phyloP scores from a whole-genome alignment of 1,140 invertebrate species.

The Drosophila melanica region DNA sequence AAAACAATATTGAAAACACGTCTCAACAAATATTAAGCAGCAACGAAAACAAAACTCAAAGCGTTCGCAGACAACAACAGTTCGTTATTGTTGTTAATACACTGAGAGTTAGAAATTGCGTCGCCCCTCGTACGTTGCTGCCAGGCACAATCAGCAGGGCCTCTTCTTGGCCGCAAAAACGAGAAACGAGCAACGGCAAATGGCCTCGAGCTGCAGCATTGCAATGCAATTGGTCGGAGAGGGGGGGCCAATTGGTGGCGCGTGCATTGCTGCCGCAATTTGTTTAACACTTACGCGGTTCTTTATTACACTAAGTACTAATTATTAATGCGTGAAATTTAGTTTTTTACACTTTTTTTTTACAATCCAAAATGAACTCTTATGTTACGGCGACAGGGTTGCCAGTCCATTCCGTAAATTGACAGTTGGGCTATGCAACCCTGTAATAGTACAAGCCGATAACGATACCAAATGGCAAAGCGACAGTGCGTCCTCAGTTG shows the following conservation, averaged over 20 bases:
- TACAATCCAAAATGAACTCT: constrained; percentile 49
- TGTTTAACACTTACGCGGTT: constrained; percentile 56
- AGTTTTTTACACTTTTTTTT: constrained; percentile 67
- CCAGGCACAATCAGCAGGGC: constrained; percentile 40
- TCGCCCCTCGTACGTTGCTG: constrained; percentile 32
- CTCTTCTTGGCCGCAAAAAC: constrained; percentile 22
- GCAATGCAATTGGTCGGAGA: constrained; percentile 15
- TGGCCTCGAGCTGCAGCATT: constrained; percentile 11
- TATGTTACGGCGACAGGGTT: constrained; percentile 48
- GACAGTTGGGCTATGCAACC: constrained; percentile 16
- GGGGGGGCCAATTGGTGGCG: background rate
- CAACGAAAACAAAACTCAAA: background rate
- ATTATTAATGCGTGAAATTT: constrained; percentile 67
- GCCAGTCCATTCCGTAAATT: constrained; percentile 38
- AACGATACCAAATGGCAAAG: background rate
- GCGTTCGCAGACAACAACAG: background rate
- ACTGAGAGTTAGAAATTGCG: constrained; percentile 26
- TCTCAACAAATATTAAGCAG: constrained; percentile 1
- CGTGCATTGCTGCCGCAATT: background rate
- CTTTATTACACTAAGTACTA: constrained; percentile 62
- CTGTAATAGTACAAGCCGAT: constrained; percentile 11
- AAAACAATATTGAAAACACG: constrained; percentile 4
- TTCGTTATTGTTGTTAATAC: constrained; percentile 33
- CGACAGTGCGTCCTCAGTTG: background rate
- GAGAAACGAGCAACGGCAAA: background rate